Conservation (phyloP, 2,797 vertebrate species). For the Carduelis carduelis region DNA sequence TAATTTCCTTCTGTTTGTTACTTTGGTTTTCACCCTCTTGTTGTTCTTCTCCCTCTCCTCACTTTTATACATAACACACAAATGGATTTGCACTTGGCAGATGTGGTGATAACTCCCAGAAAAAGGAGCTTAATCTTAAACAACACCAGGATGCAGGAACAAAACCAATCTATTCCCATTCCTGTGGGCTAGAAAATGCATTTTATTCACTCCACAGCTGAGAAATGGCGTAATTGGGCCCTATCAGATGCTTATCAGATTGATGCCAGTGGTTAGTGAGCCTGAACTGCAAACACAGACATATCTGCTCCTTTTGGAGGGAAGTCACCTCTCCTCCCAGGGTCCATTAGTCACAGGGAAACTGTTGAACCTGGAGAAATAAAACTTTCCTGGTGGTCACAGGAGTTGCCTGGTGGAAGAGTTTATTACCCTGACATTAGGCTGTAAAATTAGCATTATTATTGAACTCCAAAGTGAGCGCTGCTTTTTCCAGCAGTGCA, state of each 20-base stretch:
- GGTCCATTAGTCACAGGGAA: neutral
- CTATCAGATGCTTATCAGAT: neutral
- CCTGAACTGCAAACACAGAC: neutral
- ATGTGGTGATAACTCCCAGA: neutral
- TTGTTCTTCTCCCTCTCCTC: neutral
- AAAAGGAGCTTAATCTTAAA: neutral
- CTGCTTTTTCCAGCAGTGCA: neutral
- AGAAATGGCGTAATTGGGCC: neutral
- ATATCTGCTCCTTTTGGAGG: neutral
- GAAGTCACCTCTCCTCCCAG: neutral
- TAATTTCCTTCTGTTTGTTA: neutral
- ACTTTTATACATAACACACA: fast-evolving
- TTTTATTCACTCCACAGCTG: neutral
- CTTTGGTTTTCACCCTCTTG: neutral
- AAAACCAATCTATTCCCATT: neutral
- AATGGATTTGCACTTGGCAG: neutral
- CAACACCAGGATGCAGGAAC: neutral
- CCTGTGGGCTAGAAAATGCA: neutral
- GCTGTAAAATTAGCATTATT: neutral
- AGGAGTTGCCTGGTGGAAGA: neutral
- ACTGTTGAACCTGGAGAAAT: constrained; percentile 22
- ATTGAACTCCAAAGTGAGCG: neutral
- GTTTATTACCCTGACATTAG: neutral
- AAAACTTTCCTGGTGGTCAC: constrained; percentile 22
- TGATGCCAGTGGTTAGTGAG: neutral